Evolutionary conservation across 2,113 vertebrate species (phyloP).

Genomic region (Gymnocephalus cernua): DNA sequence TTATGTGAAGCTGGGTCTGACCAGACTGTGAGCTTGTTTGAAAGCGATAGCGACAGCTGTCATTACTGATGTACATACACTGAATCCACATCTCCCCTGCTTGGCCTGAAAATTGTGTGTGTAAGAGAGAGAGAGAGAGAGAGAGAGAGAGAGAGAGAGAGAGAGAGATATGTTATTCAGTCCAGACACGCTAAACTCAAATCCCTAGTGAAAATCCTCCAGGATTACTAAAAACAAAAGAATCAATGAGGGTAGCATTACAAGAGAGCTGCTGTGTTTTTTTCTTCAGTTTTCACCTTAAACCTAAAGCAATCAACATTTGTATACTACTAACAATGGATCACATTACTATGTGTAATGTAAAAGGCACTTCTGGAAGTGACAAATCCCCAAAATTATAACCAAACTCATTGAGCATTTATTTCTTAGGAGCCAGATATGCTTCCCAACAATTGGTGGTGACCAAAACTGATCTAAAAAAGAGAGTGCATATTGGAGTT

Average conservation of each 20-base stretch:
- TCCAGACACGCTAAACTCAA: constrained; percentile 7
- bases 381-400: constrained; percentile 1
- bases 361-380: neutral
- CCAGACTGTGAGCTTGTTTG: constrained; percentile 70
- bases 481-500: neutral
- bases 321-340: neutral
- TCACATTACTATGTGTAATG: neutral
- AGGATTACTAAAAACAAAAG: constrained; percentile 36
- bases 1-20: constrained; percentile 76
- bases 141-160: constrained; percentile 9
- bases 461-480: neutral
- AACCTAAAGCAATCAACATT: constrained; percentile 1
- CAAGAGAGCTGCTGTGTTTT: constrained; percentile 15
- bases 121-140: neutral
- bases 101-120: constrained; percentile 56
- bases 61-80: constrained; percentile 79
- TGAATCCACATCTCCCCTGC: constrained; percentile 63
- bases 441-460: neutral
- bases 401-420: neutral
- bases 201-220: constrained; percentile 16
- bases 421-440: neutral
- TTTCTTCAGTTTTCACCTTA: neutral
- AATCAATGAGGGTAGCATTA: constrained; percentile 17
- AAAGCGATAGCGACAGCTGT: constrained; percentile 81
- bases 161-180: constrained; percentile 1